Conservation (phyloP, 2,113 vertebrate species). For the Anguilla japonica region DNA sequence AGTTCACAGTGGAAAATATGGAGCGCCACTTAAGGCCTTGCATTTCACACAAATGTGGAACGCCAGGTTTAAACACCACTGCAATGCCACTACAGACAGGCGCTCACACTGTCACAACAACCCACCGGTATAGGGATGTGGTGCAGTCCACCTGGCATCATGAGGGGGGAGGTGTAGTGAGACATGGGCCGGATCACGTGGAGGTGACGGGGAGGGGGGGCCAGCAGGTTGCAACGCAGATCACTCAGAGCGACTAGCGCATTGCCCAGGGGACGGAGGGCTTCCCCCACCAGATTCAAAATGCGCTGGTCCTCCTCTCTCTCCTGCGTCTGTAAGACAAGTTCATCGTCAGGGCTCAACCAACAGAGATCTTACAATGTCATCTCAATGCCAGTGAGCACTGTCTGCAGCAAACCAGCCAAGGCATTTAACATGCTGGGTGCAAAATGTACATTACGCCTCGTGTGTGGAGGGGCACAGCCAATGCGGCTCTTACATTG, state of each 20-base stretch:
- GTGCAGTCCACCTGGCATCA: conserved; percentile 74
- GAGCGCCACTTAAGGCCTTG: neutral
- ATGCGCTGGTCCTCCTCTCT: conserved; percentile 83
- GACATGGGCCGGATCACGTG: conserved; percentile 87
- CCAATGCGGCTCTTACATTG: conserved; percentile 64
- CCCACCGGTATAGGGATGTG: conserved; percentile 84
- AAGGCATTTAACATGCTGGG: too few species aligned
- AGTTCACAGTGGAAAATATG: neutral
- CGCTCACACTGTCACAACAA: neutral
- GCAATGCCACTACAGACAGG: neutral
- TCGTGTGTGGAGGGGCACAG: neutral
- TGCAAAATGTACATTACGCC: neutral
- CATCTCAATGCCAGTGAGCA: too few species aligned
- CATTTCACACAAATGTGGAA: neutral
- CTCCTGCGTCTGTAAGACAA: conserved; percentile 68
- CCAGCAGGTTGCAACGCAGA: conserved; percentile 82
- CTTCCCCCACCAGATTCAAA: conserved; percentile 81
- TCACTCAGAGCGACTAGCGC: conserved; percentile 85
- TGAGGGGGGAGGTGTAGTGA: conserved; percentile 81
- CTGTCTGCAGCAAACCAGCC: too few species aligned
- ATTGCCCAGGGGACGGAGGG: conserved; percentile 85
- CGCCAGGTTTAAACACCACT: neutral
- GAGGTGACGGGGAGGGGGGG: conserved; percentile 79
- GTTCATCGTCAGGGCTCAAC: neutral
- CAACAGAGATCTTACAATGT: neutral